phyloP scores from a whole-genome alignment of 2,113 vertebrate genomes.

The Hiodon tergisus region DNA sequence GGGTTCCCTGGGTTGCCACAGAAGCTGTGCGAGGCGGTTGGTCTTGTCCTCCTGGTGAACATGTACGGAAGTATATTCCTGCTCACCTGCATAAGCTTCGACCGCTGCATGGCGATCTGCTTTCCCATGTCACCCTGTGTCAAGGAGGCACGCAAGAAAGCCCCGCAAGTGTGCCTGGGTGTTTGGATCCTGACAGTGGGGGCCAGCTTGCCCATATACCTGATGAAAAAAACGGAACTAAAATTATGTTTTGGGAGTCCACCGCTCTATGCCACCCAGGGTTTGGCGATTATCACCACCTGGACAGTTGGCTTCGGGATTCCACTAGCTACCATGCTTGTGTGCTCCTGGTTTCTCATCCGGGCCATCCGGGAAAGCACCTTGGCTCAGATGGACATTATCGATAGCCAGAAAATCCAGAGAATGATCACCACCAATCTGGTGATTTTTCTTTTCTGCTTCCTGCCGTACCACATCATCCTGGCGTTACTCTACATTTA shows the following conservation, averaged over 20 bases:
- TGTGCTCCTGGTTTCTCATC: conserved; percentile 54
- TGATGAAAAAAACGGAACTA: rapidly evolving
- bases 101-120: conserved; percentile 59
- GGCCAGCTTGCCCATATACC: conserved; percentile 45
- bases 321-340: conserved; percentile 49
- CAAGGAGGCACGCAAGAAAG: conserved; percentile 44
- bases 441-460: conserved; percentile 58
- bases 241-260: conserved; percentile 37
- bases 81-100: conserved; percentile 57
- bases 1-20: rapidly evolving
- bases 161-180: conserved; percentile 46
- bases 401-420: conserved; percentile 53
- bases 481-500: conserved; percentile 30
- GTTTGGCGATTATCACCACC: conserved; percentile 14
- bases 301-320: conserved; percentile 50
- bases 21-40: conserved; percentile 36
- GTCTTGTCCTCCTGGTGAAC: conserved; percentile 56
- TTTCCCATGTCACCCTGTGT: conserved; percentile 50
- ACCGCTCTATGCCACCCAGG: conserved; percentile 35
- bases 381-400: conserved; percentile 44
- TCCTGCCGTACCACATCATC: conserved; percentile 59
- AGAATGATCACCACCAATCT: conserved; percentile 53
- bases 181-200: conserved; percentile 54
- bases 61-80: conserved; percentile 69
- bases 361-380: conserved; percentile 45